A percentile compares a stretch with the other conserved stretches of the same genome.
phyloP scores from a whole-genome alignment of 2,888 invertebrate species.

The Drosophila lutescens region DNA sequence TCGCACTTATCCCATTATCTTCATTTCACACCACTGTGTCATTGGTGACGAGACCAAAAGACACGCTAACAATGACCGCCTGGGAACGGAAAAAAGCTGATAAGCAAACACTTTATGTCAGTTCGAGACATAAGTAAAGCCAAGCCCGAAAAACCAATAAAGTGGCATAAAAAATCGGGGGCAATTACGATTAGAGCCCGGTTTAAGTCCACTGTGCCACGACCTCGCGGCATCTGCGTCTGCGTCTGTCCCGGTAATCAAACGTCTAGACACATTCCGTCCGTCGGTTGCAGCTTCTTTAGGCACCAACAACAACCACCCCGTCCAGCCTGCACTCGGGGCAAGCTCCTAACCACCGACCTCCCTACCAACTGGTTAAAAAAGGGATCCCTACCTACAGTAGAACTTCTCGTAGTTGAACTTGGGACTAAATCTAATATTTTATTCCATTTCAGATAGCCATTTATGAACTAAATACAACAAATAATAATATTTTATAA shows the following conservation, averaged over 20 bases:
- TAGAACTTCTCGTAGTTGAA: background rate
- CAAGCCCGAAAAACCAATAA: conserved; percentile 38
- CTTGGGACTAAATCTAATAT: background rate
- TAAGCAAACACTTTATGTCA: conserved; percentile 50
- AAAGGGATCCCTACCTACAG: conserved; percentile 28
- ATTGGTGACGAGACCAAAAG: conserved; percentile 17
- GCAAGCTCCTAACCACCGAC: conserved; percentile 1
- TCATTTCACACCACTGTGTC: conserved; percentile 17
- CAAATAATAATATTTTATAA: too few relatives aligned
- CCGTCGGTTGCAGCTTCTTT: conserved; percentile 68
- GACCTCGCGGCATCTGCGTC: conserved; percentile 42
- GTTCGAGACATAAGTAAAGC: conserved; percentile 15
- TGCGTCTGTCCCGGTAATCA: conserved; percentile 67
- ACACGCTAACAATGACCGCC: background rate
- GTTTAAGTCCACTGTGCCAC: conserved; percentile 40
- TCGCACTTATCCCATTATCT: conserved; percentile 39
- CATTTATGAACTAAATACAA: too few relatives aligned
- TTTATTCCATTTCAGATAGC: too few relatives aligned
- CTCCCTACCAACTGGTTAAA: conserved; percentile 13
- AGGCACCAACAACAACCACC: conserved; percentile 34
- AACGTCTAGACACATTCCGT: conserved; percentile 74
- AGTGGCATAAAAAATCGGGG: conserved; percentile 26
- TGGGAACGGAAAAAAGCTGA: conserved; percentile 44
- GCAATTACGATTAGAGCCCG: conserved; percentile 44
- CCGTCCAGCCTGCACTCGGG: conserved; percentile 7